Base-by-base conservation (phyloP, 2,797 vertebrate genomes). In the Pteropus rufus region DNA sequence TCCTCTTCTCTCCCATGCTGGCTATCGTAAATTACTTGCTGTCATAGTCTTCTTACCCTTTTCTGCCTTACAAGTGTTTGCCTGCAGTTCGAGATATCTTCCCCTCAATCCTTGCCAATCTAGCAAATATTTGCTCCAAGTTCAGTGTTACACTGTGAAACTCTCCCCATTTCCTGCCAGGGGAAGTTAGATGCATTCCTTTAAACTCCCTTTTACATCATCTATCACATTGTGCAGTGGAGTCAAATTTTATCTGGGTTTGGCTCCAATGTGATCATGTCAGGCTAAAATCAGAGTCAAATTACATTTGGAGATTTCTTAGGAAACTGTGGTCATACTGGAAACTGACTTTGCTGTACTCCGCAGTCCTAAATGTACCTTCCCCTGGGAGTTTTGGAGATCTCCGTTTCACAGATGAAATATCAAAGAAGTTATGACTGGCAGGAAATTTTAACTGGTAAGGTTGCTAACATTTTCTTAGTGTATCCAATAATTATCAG, bases 51-150 rank as follows among this genome's bases (percentile, higher is more conserved):
- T 76, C 46, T 36, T 64, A 91, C 6, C n/a, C n/a, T 36, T 72
- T 89, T 72, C 70, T 94, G 69, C 54, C 86, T 92, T 83, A 65
- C 54, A 70, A 83, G 70, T 89, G 44, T 87, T 86, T 72, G 82
- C 56, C 36, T 44, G 81, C 52, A 77, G 34, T 65, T 89, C 75
- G 81, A 94, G 58, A 72, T 62, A 77, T 72, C 49, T 34, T 89
- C 41, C 34, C 46, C 70, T 79, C 15, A 67, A 67, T 73, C 81
- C 46, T 5, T 90, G 76, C 56, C 75, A 73, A 83, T 18, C 67
- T 83, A 87, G 77, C 49, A 83, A 94, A 93, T 62, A 93, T 77
- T 26, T 83, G 70, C 81, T 93, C 81, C 69, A 31, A 64, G 34
- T 52, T 86, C 76, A 87, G 36, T 24, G 14, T 73, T 62, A 86